A percentile compares a stretch with the other conserved stretches of the same genome.
phyloP scores from a whole-genome alignment of 2,888 invertebrate species.

The Sesamia inferens region DNA sequence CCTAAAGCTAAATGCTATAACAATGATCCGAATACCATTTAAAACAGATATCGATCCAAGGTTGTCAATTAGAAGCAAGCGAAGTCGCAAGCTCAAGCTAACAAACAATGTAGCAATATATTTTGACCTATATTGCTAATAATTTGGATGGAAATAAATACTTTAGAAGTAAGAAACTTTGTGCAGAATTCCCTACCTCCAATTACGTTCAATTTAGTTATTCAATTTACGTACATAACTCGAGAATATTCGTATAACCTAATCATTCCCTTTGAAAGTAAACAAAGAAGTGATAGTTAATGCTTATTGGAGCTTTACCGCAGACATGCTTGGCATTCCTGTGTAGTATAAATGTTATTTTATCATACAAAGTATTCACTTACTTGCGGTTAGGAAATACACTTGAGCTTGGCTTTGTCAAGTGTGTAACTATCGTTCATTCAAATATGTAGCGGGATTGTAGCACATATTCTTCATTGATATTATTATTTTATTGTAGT shows the following conservation, averaged over 20 bases:
- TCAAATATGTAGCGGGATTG: neutral
- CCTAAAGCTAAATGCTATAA: conserved; percentile 1
- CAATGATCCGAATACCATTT: conserved; percentile 17
- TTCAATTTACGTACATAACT: too few relatives aligned
- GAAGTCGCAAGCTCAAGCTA: conserved; percentile 45
- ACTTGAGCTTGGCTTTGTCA: conserved; percentile 43
- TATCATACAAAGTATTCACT: conserved; percentile 26
- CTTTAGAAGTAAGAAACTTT: too few relatives aligned
- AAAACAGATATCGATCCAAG: conserved; percentile 35
- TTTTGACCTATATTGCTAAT: conserved; percentile 39
- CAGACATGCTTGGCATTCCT: conserved; percentile 18
- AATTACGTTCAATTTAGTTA: conserved; percentile 27
- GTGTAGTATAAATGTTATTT: conserved; percentile 8
- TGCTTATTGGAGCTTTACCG: conserved; percentile 24
- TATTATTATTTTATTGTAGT: neutral
- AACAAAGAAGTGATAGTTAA: conserved; percentile 33
- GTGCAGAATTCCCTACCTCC: neutral
- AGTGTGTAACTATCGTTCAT: conserved; percentile 27
- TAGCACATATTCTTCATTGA: too few relatives aligned
- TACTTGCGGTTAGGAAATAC: conserved; percentile 48
- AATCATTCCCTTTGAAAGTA: conserved; percentile 33
- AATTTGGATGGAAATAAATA: too few relatives aligned
- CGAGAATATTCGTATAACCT: neutral
- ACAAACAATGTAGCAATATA: conserved; percentile 45
- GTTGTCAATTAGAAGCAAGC: conserved; percentile 33